A percentile compares a stretch with the other conserved stretches of the same genome.
These are phyloP conservation scores for Dromas ardeola DNA, from an alignment of 2,113 vertebrate genomes.

Conservation along the genomic window DNA sequence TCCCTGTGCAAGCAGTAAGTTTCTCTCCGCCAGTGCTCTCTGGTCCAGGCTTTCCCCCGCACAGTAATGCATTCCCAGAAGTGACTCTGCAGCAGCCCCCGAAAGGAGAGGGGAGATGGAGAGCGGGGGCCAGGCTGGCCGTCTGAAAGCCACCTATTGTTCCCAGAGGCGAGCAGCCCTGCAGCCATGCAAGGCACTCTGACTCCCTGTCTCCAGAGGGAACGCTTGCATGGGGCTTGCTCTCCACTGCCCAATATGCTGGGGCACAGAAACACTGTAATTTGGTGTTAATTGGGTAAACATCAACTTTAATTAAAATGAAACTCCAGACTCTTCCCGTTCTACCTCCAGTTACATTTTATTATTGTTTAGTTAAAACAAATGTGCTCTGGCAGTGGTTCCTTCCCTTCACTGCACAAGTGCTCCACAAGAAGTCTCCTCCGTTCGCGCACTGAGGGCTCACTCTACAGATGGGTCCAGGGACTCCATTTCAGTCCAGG, in stretches of 20 bases:
- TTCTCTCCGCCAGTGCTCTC: background rate
- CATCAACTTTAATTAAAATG: background rate
- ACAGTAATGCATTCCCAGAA: background rate
- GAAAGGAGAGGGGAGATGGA: background rate
- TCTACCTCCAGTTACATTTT: background rate
- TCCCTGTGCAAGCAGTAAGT: background rate
- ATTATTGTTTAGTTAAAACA: background rate
- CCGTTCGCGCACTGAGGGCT: background rate
- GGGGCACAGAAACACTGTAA: background rate
- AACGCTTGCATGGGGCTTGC: background rate
- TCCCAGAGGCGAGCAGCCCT: background rate
- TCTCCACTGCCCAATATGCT: background rate
- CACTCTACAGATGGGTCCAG: background rate
- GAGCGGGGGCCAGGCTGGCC: rapidly evolving
- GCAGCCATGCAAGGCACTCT: background rate
- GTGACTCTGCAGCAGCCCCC: background rate
- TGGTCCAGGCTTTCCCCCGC: background rate
- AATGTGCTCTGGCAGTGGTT: background rate
- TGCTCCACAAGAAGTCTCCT: background rate
- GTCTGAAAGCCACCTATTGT: background rate
- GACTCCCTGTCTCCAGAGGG: background rate
- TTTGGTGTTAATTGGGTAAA: background rate
- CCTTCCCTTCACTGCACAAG: background rate
- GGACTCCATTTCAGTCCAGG: background rate
- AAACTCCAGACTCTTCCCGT: background rate